phyloP scores from a whole-genome alignment of 2,113 vertebrate species.

The Gobiocypris rarus region DNA sequence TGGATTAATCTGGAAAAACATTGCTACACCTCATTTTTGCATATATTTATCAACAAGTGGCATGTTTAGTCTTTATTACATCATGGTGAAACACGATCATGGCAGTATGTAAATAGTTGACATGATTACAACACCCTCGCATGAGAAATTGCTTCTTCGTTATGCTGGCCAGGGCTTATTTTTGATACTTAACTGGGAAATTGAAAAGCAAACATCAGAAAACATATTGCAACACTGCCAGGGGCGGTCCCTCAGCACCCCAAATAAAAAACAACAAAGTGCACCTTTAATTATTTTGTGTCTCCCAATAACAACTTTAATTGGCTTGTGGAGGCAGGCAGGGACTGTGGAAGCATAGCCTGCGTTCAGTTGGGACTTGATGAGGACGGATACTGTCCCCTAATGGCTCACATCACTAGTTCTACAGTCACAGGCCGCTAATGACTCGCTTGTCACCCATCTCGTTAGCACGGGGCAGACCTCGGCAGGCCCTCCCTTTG shows the following conservation, averaged over 20 bases:
- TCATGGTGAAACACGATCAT: constrained; percentile 22
- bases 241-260: constrained; percentile 56
- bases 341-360: constrained; percentile 64
- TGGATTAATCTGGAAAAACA: constrained; percentile 34
- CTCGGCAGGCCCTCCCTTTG: constrained; percentile 73
- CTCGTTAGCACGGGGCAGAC: constrained; percentile 78
- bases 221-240: constrained; percentile 69
- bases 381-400: constrained; percentile 74
- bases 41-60: constrained; percentile 49
- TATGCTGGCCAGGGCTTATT: constrained; percentile 59
- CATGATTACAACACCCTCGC: constrained; percentile 31
- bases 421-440: constrained; percentile 69
- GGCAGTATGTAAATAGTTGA: constrained; percentile 39
- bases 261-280: constrained; percentile 72
- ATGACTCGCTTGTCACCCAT: constrained; percentile 77
- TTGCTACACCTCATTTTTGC: constrained; percentile 30
- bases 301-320: constrained; percentile 81
- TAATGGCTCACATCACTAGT: constrained; percentile 67
- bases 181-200: constrained; percentile 67
- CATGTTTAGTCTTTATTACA: constrained; percentile 37
- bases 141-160: constrained; percentile 45
- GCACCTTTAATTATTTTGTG: constrained; percentile 77
- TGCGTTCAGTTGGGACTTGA: constrained; percentile 74
- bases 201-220: constrained; percentile 69
- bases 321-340: constrained; percentile 75